Evolutionary conservation across 2,113 vertebrate species (phyloP).

Genomic region (Irena cyanogastra): DNA sequence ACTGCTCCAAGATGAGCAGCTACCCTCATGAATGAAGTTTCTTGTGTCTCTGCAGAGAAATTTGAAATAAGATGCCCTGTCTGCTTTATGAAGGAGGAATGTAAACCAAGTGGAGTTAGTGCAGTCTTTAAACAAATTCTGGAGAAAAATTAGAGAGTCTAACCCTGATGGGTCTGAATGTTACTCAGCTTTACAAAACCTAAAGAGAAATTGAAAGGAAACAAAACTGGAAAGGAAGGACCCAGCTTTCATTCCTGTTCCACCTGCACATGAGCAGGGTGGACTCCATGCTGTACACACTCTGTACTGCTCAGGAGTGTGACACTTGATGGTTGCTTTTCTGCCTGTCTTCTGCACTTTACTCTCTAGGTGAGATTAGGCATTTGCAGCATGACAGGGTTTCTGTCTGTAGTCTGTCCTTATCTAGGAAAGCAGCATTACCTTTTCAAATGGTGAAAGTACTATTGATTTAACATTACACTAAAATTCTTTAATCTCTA

Average conservation of each 20-base stretch:
- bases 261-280: accelerated
- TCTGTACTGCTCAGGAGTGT: not conserved
- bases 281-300: not conserved
- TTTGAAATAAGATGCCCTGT: not conserved
- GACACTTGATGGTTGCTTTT: not conserved
- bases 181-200: not conserved
- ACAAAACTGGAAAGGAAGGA: not conserved
- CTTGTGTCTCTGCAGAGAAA: not conserved
- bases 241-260: not conserved
- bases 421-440: not conserved
- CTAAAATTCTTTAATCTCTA: not conserved
- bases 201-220: not conserved
- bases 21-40: not conserved
- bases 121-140: not conserved
- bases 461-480: not conserved
- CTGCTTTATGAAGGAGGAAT: not conserved
- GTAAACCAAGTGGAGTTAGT: not conserved
- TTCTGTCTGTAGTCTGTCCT: not conserved
- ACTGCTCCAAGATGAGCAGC: not conserved
- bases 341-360: not conserved
- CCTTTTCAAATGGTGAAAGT: not conserved
- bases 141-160: not conserved
- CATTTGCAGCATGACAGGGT: not conserved
- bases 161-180: not conserved
- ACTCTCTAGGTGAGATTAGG: not conserved